Base-by-base conservation (phyloP, 2,888 invertebrate genomes). In the Aspidapion aeneum region DNA sequence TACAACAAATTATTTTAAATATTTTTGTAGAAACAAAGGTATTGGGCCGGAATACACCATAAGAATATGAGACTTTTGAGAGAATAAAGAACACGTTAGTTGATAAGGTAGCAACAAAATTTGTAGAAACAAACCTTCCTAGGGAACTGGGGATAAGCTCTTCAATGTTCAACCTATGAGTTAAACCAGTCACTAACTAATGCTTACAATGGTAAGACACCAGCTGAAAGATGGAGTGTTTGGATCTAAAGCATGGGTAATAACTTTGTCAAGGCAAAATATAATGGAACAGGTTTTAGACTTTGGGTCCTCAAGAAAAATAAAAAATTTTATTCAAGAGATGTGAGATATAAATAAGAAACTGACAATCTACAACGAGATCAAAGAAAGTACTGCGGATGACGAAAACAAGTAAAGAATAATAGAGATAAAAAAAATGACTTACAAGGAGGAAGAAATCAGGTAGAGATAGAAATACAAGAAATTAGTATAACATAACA, bases 1-100 rank as follows among this genome's bases (percentile, higher is more conserved):
- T 63, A 50, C 57, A 3, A 51, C 66, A 62, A 48, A 60, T 58
- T 20, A 61, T 19, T 62, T 69, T 21, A 58, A 66, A 35, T n/a
- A 66, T 59, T 66, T 58, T 61, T 63, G 65, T 58, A 62, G 21
- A 20, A 55, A 56, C 48, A 62, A 62, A 56, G 66, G 64, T 12
- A 64, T 64, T 18, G 49, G 57, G 21, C 48, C 63, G 12, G 57
- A 66, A 52, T 70, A 69, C 59, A 72, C 71, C 19, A 20, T 62
- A 72, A 62, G 58, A 69, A 57, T 72, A 72, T 52, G 71, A 68
- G 1, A 65, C 57, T 55, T 59, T 65, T 1, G 68, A 71, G 60
- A 49, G 72, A 57, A 61, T 70, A 60, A 72, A 72, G 55, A 55
- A 67, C 52, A 70, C 70, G 9, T 54, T 68, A 20, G 22, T 70